Evolutionary conservation across 1,140 invertebrate species (phyloP).

Genomic region (Hyphantria cunea): DNA sequence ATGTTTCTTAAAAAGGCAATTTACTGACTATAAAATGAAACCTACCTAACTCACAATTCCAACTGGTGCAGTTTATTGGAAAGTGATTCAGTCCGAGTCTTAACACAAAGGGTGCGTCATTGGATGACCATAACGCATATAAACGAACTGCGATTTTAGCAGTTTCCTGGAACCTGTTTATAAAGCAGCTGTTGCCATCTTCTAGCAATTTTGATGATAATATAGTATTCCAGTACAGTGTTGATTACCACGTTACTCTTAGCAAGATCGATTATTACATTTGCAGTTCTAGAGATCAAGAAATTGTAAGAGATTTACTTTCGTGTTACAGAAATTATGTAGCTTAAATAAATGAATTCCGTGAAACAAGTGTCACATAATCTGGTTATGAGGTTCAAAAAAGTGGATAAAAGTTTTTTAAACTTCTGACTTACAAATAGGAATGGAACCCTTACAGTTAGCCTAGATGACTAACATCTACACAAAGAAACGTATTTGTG

Average conservation of each 20-base stretch:
- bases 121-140: conserved; percentile 30
- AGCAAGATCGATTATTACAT: too few relatives aligned
- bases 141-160: conserved; percentile 34
- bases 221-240: too few relatives aligned
- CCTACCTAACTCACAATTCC: background rate
- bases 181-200: conserved; percentile 11
- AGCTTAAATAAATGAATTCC: background rate
- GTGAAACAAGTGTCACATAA: background rate
- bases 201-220: conserved; percentile 15
- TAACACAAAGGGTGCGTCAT: conserved; percentile 33
- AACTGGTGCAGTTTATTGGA: conserved; percentile 45
- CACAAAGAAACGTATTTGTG: too few relatives aligned
- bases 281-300: too few relatives aligned
- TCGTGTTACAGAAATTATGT: background rate
- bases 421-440: too few relatives aligned
- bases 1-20: too few relatives aligned
- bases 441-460: too few relatives aligned
- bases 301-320: too few relatives aligned
- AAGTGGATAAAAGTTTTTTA: too few relatives aligned
- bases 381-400: background rate
- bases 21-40: background rate
- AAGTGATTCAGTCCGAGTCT: conserved; percentile 40
- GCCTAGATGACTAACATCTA: too few relatives aligned
- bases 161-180: conserved; percentile 26
- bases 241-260: conserved; percentile 5